Evolutionary conservation across 2,888 invertebrate genomes (phyloP).

Genomic region (Sarcophaga rosellei): DNA sequence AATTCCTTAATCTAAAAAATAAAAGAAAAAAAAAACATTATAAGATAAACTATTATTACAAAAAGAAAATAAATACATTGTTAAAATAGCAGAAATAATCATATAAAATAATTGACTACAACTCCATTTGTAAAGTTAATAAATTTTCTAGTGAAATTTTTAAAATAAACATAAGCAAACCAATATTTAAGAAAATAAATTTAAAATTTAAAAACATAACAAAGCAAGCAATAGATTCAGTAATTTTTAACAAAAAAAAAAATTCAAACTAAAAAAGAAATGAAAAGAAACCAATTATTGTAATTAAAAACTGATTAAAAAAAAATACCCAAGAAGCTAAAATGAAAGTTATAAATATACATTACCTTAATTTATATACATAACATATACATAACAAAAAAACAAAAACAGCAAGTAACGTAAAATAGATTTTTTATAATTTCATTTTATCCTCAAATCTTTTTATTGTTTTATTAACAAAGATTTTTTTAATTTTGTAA

Average conservation of each 20-base stretch:
- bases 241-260: slow-evolving; percentile 57
- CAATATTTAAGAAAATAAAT: slow-evolving; percentile 42
- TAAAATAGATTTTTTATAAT: slow-evolving; percentile 19
- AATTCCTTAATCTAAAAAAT: neutral
- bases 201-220: slow-evolving; percentile 26
- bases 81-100: slow-evolving; percentile 52
- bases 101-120: slow-evolving; percentile 25
- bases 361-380: slow-evolving; percentile 48
- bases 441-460: slow-evolving; percentile 38
- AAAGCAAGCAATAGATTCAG: slow-evolving; percentile 61
- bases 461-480: slow-evolving; percentile 40
- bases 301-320: neutral
- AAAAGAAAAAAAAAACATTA: neutral
- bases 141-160: slow-evolving; percentile 64
- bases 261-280: slow-evolving; percentile 5
- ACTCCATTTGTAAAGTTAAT: slow-evolving; percentile 56
- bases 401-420: neutral
- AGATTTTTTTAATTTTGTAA: slow-evolving; percentile 38
- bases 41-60: neutral
- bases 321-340: slow-evolving; percentile 36
- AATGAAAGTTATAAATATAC: slow-evolving; percentile 46
- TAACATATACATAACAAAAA: neutral
- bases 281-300: slow-evolving; percentile 9
- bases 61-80: slow-evolving; percentile 23
- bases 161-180: slow-evolving; percentile 44